Conservation (phyloP, 2,797 vertebrate species). For the Thunnus albacares region DNA sequence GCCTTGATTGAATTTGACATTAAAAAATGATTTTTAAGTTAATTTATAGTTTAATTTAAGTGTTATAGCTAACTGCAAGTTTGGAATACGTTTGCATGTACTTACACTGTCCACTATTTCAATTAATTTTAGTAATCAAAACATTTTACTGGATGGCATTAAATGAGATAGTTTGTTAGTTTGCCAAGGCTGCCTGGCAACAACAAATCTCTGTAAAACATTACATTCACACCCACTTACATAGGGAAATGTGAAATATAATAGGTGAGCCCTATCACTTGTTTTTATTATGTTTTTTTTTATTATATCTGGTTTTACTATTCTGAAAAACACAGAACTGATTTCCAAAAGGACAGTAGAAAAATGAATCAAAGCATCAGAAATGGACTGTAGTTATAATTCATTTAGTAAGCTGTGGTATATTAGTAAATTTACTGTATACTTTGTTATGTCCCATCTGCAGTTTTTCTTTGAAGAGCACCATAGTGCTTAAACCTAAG, state of each 20-base stretch:
- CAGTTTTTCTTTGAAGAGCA: constrained; percentile 2
- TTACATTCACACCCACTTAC: not conserved
- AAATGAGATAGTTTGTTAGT: not conserved
- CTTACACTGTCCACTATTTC: constrained; percentile 8
- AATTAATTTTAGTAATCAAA: not conserved
- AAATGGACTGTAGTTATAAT: not conserved
- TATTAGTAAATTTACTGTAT: constrained; percentile 1
- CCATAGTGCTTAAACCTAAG: constrained; percentile 20
- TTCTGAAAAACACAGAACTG: not conserved
- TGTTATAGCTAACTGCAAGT: not conserved
- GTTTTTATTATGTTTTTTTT: not conserved
- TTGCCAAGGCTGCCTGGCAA: not conserved
- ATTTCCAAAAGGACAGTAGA: not conserved
- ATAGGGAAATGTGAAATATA: not conserved
- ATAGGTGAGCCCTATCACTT: not conserved
- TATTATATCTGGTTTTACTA: not conserved
- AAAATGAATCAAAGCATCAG: not conserved
- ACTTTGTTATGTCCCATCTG: not conserved
- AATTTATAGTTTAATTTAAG: too few species aligned
- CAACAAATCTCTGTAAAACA: not conserved
- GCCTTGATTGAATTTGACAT: constrained; percentile 5
- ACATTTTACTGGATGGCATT: constrained; percentile 6
- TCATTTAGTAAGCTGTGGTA: not conserved
- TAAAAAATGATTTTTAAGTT: not conserved
- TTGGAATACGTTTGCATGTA: not conserved